These are phyloP conservation scores for Gadus chalcogrammus DNA, from an alignment of 2,113 vertebrate genomes.

Conservation along the genomic window DNA sequence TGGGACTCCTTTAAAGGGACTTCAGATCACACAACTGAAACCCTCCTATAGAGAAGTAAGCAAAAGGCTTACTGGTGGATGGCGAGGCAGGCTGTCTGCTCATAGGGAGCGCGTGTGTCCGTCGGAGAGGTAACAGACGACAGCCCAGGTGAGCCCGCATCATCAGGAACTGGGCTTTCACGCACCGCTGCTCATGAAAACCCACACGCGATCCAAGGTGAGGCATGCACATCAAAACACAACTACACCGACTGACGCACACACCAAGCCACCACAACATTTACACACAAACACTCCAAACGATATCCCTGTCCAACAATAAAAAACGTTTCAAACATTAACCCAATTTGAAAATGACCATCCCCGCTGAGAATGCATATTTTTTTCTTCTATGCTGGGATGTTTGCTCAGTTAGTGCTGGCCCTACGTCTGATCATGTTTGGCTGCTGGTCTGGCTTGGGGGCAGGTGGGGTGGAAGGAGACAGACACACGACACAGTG, in stretches of 20 bases:
- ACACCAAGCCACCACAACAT: background rate
- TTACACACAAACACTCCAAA: background rate
- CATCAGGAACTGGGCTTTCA: background rate
- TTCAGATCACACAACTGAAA: too few species aligned
- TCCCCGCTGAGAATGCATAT: background rate
- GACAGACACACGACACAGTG: constrained; percentile 23
- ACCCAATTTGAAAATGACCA: background rate
- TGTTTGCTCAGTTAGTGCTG: constrained; percentile 11
- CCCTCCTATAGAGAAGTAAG: background rate
- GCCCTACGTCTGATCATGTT: background rate
- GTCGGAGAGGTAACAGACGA: constrained; percentile 19
- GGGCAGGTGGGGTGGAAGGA: constrained; percentile 25
- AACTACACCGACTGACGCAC: constrained; percentile 1
- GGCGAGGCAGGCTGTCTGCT: constrained; percentile 16
- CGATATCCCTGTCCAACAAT: too few species aligned
- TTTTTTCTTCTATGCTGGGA: background rate
- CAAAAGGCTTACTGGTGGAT: constrained; percentile 4
- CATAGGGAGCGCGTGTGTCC: constrained; percentile 38
- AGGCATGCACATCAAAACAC: background rate
- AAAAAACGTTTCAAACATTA: too few species aligned
- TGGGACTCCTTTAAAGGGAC: too few species aligned
- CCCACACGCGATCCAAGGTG: constrained; percentile 1
- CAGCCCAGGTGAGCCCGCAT: constrained; percentile 51
- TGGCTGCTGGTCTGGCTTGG: constrained; percentile 29
- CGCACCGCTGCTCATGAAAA: background rate